A percentile compares a stretch with the other conserved stretches of the same genome.
phyloP scores from a whole-genome alignment of 1,140 invertebrate genomes.

The Atopsyche davidsoni region DNA sequence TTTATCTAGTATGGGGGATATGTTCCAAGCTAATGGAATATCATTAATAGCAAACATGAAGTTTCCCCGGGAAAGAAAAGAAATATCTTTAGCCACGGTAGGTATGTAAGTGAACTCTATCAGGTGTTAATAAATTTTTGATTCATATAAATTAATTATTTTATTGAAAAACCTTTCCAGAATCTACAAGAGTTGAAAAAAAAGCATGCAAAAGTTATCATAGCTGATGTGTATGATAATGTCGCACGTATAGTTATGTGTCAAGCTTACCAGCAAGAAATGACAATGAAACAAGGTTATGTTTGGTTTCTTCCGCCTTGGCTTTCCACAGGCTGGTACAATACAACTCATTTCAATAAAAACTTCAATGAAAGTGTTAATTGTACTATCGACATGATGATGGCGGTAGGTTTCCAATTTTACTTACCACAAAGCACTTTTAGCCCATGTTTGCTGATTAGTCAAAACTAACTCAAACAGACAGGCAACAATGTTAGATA shows the following conservation, averaged over 20 bases:
- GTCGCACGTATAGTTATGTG: constrained; percentile 66
- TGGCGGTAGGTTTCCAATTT: constrained; percentile 40
- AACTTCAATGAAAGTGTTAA: constrained; percentile 45
- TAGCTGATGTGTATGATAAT: constrained; percentile 66
- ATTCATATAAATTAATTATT: too few species aligned
- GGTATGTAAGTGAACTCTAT: too few species aligned
- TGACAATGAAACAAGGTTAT: constrained; percentile 63
- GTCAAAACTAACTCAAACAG: too few species aligned
- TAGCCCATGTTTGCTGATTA: too few species aligned
- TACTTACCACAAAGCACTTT: too few species aligned
- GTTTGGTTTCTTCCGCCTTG: constrained; percentile 79
- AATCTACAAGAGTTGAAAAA: constrained; percentile 63
- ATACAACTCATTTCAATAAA: constrained; percentile 56
- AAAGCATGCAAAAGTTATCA: constrained; percentile 65
- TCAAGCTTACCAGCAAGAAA: constrained; percentile 64
- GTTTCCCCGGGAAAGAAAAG: constrained; percentile 51
- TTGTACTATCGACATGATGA: constrained; percentile 60
- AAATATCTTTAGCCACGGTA: constrained; percentile 34
- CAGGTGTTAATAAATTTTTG: too few species aligned
- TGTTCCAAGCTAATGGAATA: constrained; percentile 55
- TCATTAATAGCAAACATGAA: constrained; percentile 65
- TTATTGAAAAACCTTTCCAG: constrained; percentile 50
- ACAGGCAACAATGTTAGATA: too few species aligned
- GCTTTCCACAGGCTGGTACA: constrained; percentile 62
- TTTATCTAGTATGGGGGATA: constrained; percentile 63